Evolutionary conservation across 2,888 invertebrate species (phyloP).

Genomic region (Ophion ventricosus): DNA sequence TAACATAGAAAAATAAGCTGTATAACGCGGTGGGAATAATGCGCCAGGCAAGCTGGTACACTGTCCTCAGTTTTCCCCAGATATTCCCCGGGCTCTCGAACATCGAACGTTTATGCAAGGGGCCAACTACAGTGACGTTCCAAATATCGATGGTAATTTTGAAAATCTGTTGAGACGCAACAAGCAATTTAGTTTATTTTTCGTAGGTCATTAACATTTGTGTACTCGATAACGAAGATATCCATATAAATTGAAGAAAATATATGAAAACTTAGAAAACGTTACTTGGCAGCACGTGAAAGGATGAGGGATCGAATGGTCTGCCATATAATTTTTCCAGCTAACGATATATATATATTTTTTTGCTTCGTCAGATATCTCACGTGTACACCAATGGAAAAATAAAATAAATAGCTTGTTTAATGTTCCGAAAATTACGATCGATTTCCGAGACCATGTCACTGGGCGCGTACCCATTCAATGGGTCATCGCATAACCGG

Average conservation of each 20-base stretch:
- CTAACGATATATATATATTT: no score
- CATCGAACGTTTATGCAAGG: not conserved
- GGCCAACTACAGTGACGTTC: no score
- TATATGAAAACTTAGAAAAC: no score
- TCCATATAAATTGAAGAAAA: not conserved
- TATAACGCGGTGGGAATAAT: not conserved
- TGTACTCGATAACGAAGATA: not conserved
- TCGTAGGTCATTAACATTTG: not conserved
- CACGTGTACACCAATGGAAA: not conserved
- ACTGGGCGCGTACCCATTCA: not conserved
- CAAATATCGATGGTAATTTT: not conserved
- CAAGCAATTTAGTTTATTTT: not conserved
- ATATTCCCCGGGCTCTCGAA: not conserved
- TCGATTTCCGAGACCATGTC: not conserved
- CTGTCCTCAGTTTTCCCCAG: not conserved
- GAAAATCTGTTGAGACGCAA: not conserved
- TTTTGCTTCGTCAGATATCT: not conserved
- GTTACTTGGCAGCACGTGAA: no score
- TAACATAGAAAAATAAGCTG: not conserved
- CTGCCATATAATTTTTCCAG: no score
- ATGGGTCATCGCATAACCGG: slow-evolving; percentile 55
- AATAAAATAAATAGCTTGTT: not conserved
- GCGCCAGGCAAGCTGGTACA: not conserved
- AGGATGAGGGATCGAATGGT: no score
- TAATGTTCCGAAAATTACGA: not conserved